Percentiles rank a stretch among this genome's conserved stretches.
Conservation (phyloP, 2,888 invertebrate genomes). For the Eilema griseolum region DNA sequence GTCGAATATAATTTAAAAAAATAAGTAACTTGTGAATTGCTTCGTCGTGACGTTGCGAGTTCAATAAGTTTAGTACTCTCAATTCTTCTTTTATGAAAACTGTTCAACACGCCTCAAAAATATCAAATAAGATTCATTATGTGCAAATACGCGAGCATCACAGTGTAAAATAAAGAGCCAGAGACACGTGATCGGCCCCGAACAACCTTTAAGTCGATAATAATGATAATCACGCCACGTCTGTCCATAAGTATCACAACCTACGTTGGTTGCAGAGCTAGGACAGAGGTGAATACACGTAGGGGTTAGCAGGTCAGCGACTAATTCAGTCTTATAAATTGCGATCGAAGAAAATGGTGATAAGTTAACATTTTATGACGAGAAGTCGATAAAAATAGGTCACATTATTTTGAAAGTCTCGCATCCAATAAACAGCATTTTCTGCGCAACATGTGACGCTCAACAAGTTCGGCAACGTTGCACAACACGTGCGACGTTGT, state of each 20-base stretch:
- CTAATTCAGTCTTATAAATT: conserved; percentile 1
- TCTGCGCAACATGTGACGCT: too few relatives aligned
- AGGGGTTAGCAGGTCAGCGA: conserved; percentile 41
- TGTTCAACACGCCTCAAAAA: too few relatives aligned
- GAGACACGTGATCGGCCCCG: background rate
- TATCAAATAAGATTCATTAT: too few relatives aligned
- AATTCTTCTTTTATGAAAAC: too few relatives aligned
- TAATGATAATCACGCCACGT: conserved; percentile 22
- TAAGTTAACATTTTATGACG: background rate
- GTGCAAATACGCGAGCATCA: background rate
- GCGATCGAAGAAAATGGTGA: background rate
- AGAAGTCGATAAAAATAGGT: background rate
- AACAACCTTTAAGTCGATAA: background rate
- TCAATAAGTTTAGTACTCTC: too few relatives aligned
- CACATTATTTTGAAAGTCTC: background rate
- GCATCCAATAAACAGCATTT: too few relatives aligned
- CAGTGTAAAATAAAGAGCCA: background rate
- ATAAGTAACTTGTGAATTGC: too few relatives aligned
- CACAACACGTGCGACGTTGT: too few relatives aligned
- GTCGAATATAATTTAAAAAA: too few relatives aligned
- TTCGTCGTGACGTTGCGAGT: too few relatives aligned
- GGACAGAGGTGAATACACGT: conserved; percentile 32
- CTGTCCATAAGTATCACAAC: conserved; percentile 7
- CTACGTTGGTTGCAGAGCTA: background rate
- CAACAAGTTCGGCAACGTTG: background rate